Conservation (phyloP, 2,113 vertebrate species). For the Muntiacus muntjak region DNA sequence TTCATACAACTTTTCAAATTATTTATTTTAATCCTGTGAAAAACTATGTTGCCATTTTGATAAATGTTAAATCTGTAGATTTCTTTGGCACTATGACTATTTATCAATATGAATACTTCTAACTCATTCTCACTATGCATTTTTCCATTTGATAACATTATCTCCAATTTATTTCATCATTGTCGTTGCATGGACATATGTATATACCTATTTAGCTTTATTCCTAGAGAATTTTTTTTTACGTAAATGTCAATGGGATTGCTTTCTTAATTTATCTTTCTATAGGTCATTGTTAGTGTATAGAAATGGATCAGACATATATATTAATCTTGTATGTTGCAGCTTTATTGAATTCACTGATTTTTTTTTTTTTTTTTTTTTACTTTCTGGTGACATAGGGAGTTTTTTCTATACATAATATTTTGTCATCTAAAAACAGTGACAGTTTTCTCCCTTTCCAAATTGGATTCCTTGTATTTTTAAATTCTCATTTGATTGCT, state of each 20-base stretch:
- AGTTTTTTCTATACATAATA: background rate
- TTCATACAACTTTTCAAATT: background rate
- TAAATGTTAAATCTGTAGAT: background rate
- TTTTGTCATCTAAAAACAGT: background rate
- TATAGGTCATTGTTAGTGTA: background rate
- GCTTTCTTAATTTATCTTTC: background rate
- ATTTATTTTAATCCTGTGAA: background rate
- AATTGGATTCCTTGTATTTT: background rate
- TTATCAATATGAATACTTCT: background rate
- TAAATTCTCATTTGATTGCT: background rate
- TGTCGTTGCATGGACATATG: background rate
- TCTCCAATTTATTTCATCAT: background rate
- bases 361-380: background rate
- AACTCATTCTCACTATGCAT: background rate
- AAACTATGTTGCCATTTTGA: background rate
- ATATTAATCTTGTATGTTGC: background rate
- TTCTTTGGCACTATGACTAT: background rate
- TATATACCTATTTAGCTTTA: background rate
- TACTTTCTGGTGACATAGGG: background rate
- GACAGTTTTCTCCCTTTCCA: background rate
- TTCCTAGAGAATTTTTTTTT: background rate
- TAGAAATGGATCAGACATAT: background rate
- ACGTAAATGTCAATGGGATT: background rate
- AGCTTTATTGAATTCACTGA: background rate
- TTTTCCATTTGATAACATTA: background rate